Percentiles rank a stretch among this genome's conserved stretches.
These are phyloP conservation scores for Aramus guarauna DNA, from an alignment of 2,113 vertebrate species.

Conservation along the genomic window DNA sequence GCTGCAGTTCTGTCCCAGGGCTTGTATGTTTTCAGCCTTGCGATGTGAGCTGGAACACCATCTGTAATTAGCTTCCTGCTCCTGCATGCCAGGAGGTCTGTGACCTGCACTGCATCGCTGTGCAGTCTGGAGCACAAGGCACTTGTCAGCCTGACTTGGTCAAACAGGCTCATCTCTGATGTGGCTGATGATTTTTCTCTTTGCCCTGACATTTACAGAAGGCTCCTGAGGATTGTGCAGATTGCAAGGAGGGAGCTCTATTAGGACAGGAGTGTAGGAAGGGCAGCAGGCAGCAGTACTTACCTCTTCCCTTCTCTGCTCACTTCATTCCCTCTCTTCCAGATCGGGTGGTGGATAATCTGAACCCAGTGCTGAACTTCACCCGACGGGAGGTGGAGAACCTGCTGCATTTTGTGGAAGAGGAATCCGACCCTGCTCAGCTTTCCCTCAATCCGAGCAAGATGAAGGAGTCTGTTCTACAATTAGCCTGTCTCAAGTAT, in stretches of 20 bases:
- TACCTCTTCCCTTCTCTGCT: background rate
- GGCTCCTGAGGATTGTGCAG: background rate
- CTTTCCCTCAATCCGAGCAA: constrained; percentile 57
- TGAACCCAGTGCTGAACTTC: constrained; percentile 96
- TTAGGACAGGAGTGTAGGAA: background rate
- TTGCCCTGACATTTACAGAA: background rate
- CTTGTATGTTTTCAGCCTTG: background rate
- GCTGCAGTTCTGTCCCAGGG: background rate
- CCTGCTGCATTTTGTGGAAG: constrained; percentile 97
- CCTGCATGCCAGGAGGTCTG: background rate
- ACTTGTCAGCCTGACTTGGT: background rate
- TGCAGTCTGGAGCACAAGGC: background rate
- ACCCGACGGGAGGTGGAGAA: constrained; percentile 97
- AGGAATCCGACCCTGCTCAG: constrained; percentile 82
- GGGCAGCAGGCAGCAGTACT: background rate
- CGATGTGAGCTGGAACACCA: background rate
- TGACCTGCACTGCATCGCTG: background rate
- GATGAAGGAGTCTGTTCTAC: constrained; percentile 84
- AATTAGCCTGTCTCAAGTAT: constrained; percentile 85
- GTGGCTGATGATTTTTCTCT: background rate
- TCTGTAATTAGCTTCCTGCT: background rate
- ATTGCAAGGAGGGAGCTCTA: background rate
- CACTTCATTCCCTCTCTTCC: background rate
- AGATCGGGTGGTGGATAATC: constrained; percentile 98
- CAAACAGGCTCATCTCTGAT: background rate